A percentile compares a stretch with the other conserved stretches of the same genome.
These are phyloP conservation scores for Sebastes itinus DNA, from an alignment of 2,797 vertebrate genomes.

Conservation along the genomic window DNA sequence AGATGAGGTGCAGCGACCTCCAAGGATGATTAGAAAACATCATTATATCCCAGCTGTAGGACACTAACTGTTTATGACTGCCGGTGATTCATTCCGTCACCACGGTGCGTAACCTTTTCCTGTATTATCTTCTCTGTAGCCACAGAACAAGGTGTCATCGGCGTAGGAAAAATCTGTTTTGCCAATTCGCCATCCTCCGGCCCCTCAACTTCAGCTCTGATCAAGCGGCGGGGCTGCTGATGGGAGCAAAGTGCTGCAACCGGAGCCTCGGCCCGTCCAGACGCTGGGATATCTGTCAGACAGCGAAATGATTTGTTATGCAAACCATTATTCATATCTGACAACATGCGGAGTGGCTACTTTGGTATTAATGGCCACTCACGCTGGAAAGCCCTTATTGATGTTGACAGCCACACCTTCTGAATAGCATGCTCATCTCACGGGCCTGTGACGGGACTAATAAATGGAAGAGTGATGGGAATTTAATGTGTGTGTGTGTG, in stretches of 20 bases:
- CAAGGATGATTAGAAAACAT: slow-evolving; percentile 64
- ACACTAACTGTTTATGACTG: slow-evolving; percentile 70
- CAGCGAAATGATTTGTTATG: slow-evolving; percentile 79
- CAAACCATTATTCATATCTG: slow-evolving; percentile 81
- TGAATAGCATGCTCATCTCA: slow-evolving; percentile 56
- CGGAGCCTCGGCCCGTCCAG: slow-evolving; percentile 27
- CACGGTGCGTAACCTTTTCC: slow-evolving; percentile 42
- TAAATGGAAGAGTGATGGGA: slow-evolving; percentile 55
- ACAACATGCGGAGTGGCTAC: slow-evolving; percentile 76
- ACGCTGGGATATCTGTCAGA: slow-evolving; percentile 69
- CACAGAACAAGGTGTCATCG: slow-evolving; percentile 60
- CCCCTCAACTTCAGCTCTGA: slow-evolving; percentile 71
- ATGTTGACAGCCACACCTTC: slow-evolving; percentile 82
- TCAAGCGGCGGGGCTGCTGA: slow-evolving; percentile 55
- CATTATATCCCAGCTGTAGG: slow-evolving; percentile 55
- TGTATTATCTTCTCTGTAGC: slow-evolving; percentile 36
- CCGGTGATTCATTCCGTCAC: slow-evolving; percentile 50
- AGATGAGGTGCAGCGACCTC: slow-evolving; percentile 65
- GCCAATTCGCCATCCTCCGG: slow-evolving; percentile 46
- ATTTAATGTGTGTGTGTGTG: background rate
- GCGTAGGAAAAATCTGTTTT: slow-evolving; percentile 53
- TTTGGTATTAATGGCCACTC: slow-evolving; percentile 80
- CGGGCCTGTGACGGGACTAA: slow-evolving; percentile 50
- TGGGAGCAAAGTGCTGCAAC: slow-evolving; percentile 59
- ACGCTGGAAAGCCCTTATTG: slow-evolving; percentile 73